Evolutionary conservation across 2,797 vertebrate genomes (phyloP).

Genomic region (Cryptoblepharus egeriae): DNA sequence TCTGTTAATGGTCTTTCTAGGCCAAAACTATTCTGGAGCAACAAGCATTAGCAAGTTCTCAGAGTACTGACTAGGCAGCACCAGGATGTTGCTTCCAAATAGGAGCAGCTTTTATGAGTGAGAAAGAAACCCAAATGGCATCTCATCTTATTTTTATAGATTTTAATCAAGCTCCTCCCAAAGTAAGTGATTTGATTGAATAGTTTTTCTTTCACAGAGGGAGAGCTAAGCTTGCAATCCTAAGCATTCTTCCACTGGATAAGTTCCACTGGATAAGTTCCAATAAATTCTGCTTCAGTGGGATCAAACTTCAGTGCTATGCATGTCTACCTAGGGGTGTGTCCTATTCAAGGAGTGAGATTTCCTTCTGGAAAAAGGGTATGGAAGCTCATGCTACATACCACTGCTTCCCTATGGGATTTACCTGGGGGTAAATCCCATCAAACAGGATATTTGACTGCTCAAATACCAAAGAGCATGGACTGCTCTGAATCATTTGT

Average conservation of each 20-base stretch:
- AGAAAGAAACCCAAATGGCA: neutral
- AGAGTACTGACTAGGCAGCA: neutral
- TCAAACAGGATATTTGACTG: neutral
- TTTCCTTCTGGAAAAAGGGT: neutral
- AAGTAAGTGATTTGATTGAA: neutral
- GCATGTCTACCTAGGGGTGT: neutral
- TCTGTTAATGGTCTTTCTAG: neutral
- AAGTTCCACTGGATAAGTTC: neutral
- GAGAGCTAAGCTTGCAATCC: neutral
- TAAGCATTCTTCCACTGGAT: neutral
- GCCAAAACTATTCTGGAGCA: neutral
- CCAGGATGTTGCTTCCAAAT: neutral
- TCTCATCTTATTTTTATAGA: neutral
- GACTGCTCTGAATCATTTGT: neutral
- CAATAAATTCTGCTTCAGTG: neutral
- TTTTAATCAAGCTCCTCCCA: neutral
- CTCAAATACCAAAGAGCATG: neutral
- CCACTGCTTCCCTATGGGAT: neutral
- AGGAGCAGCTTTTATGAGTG: neutral
- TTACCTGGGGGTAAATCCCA: neutral
- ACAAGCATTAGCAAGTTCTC: neutral
- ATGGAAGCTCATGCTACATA: no score
- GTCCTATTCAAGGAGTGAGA: neutral
- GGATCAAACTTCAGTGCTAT: neutral
- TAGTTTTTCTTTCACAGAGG: neutral